phyloP scores from a whole-genome alignment of 2,113 vertebrate species.

The Coracopsis vasa region DNA sequence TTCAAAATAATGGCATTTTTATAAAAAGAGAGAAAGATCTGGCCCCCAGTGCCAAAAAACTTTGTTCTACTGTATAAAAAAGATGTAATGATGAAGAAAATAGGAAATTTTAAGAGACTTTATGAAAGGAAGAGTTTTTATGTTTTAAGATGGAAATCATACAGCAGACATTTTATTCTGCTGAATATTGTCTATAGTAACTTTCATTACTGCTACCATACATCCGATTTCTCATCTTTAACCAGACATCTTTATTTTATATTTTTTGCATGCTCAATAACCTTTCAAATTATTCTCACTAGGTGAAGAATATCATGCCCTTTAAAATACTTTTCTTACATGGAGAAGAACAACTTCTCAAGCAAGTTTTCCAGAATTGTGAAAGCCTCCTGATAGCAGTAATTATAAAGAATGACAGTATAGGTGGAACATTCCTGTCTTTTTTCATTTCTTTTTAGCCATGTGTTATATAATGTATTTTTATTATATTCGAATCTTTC shows the following conservation, averaged over 20 bases:
- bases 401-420: constrained; percentile 50
- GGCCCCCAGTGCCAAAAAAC: not conserved
- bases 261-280: constrained; percentile 12
- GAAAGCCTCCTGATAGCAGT: constrained; percentile 36
- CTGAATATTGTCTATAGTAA: not conserved
- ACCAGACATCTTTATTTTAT: constrained; percentile 21
- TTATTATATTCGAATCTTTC: constrained; percentile 32
- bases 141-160: not conserved
- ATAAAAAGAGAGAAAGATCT: not conserved
- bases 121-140: not conserved
- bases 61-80: not conserved
- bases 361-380: constrained; percentile 30
- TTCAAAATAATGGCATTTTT: not conserved
- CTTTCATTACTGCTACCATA: not conserved
- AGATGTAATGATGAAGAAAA: not conserved
- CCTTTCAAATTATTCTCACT: not conserved
- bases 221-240: not conserved
- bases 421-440: not conserved
- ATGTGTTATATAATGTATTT: constrained; percentile 27
- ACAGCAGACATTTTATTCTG: not conserved
- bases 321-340: not conserved
- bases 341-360: not conserved
- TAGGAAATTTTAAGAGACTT: not conserved
- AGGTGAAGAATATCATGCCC: not conserved
- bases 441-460: constrained; percentile 17